phyloP scores from a whole-genome alignment of 2,113 vertebrate species.

The Otocyon megalotis region DNA sequence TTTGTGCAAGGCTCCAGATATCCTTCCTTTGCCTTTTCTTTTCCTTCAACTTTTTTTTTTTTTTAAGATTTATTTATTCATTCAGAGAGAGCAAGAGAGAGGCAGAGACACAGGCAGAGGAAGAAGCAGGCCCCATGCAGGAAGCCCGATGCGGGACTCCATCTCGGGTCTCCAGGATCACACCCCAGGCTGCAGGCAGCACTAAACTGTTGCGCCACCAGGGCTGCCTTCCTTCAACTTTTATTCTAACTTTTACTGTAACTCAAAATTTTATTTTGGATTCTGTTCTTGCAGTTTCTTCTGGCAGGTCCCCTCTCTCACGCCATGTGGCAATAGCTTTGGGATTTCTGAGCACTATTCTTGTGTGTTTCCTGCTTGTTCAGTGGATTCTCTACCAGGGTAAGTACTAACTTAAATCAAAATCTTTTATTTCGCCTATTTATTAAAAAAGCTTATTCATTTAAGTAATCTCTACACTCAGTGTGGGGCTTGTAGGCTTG shows the following conservation, averaged over 20 bases:
- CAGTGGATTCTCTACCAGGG: conserved; percentile 30
- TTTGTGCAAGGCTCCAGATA: not conserved
- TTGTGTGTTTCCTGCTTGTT: conserved; percentile 26
- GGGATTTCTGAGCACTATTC: conserved; percentile 49
- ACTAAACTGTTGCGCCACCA: no score
- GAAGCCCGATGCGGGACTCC: no score
- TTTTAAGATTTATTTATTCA: not conserved
- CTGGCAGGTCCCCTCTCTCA: not conserved
- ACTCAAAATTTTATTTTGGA: conserved; percentile 1
- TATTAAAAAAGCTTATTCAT: not conserved
- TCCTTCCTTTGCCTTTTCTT: not conserved
- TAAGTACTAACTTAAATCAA: conserved; percentile 44
- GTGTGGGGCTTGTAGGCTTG: not conserved
- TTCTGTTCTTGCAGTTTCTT: conserved; percentile 57
- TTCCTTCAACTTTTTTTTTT: not conserved
- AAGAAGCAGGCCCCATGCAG: no score
- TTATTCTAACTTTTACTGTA: not conserved
- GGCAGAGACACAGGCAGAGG: no score
- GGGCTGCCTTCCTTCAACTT: no score
- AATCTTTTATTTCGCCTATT: not conserved
- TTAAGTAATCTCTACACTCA: not conserved
- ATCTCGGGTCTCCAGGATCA: no score
- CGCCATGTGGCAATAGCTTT: not conserved
- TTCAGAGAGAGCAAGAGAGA: no score
- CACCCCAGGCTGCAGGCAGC: no score